A percentile compares a stretch with the other conserved stretches of the same genome.
phyloP scores from a whole-genome alignment of 1,140 invertebrate genomes.

The Physella acuta region DNA sequence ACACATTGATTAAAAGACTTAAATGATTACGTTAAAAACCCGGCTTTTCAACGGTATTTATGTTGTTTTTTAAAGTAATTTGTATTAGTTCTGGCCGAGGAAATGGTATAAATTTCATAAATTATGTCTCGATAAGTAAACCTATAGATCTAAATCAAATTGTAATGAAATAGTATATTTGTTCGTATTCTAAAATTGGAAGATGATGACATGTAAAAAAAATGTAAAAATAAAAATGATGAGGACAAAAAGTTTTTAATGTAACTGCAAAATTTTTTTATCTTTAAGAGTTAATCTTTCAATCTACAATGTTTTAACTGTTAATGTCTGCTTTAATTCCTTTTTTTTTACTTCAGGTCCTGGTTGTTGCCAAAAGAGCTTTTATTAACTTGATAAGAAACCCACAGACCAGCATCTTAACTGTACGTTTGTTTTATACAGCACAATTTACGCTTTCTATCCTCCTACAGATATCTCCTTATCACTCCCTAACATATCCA shows the following conservation, averaged over 20 bases:
- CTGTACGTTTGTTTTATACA: constrained; percentile 32
- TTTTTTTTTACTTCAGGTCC: constrained; percentile 31
- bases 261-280: not conserved
- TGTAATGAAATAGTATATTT: not conserved
- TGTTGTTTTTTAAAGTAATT: too few relatives aligned
- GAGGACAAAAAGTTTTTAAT: not conserved
- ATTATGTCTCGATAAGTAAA: too few relatives aligned
- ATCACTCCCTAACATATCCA: too few relatives aligned
- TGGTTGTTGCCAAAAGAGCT: constrained; percentile 37
- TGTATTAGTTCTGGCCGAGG: too few relatives aligned
- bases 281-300: not conserved
- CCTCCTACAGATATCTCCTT: too few relatives aligned
- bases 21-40: too few relatives aligned
- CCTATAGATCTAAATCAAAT: not conserved
- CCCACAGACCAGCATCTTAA: constrained; percentile 47
- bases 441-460: not conserved
- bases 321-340: too few relatives aligned
- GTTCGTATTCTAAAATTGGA: too few relatives aligned
- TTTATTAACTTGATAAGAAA: constrained; percentile 50
- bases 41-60: not conserved
- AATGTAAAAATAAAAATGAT: not conserved
- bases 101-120: too few relatives aligned
- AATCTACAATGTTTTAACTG: not conserved
- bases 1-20: too few relatives aligned
- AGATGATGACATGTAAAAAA: too few relatives aligned